phyloP scores from a whole-genome alignment of 1,140 invertebrate species.

The Scaptomyza montana region DNA sequence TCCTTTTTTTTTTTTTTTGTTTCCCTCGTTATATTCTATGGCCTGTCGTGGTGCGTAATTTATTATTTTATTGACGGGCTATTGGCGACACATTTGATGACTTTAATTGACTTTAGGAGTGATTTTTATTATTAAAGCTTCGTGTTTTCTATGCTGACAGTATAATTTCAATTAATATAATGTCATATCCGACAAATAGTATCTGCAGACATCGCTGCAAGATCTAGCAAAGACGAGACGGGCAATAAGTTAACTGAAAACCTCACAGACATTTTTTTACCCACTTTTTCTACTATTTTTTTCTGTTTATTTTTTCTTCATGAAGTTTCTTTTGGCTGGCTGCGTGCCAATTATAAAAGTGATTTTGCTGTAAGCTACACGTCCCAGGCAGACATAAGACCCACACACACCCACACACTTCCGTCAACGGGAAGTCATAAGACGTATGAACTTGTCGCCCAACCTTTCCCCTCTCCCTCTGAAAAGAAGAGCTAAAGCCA shows the following conservation, averaged over 20 bases:
- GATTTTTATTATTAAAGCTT: slow-evolving; percentile 22
- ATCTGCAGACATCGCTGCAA: slow-evolving; percentile 69
- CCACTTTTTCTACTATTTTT: not conserved
- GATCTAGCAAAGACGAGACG: slow-evolving; percentile 41
- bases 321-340: slow-evolving; percentile 71
- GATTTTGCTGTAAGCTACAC: slow-evolving; percentile 78
- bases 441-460: slow-evolving; percentile 79
- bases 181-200: slow-evolving; percentile 74
- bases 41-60: slow-evolving; percentile 29
- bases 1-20: slow-evolving; percentile 7
- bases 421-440: slow-evolving; percentile 81
- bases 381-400: slow-evolving; percentile 62
- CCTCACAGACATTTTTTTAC: slow-evolving; percentile 50
- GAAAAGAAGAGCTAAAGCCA: slow-evolving; percentile 21
- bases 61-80: slow-evolving; percentile 52
- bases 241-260: slow-evolving; percentile 52
- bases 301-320: slow-evolving; percentile 28
- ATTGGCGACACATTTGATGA: slow-evolving; percentile 39
- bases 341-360: slow-evolving; percentile 82
- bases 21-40: not conserved
- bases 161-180: slow-evolving; percentile 78
- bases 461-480: not conserved
- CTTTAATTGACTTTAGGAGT: slow-evolving; percentile 60
- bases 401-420: slow-evolving; percentile 52
- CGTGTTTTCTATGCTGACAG: not conserved